Evolutionary conservation across 2,113 vertebrate genomes (phyloP).

Genomic region (Panurus biarmicus): DNA sequence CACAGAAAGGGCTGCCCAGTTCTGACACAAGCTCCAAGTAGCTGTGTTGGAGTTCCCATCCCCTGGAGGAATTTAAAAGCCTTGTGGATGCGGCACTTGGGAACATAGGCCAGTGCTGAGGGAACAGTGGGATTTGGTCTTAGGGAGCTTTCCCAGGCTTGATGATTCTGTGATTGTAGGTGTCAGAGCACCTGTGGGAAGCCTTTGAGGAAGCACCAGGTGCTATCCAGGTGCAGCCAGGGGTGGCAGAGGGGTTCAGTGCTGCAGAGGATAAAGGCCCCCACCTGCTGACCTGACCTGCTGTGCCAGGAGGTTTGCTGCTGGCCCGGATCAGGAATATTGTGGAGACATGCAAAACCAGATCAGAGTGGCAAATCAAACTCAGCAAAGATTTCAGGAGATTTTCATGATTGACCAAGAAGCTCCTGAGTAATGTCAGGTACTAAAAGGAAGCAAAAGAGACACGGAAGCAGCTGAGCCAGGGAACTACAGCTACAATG

Average conservation of each 20-base stretch:
- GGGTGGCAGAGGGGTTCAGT: accelerated
- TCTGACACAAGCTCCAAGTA: background rate
- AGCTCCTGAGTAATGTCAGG: background rate
- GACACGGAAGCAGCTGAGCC: background rate
- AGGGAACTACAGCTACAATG: too few species aligned
- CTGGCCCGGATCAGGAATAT: background rate
- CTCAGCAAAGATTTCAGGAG: background rate
- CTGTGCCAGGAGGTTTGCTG: background rate
- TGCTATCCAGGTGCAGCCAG: background rate
- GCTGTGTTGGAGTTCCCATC: background rate
- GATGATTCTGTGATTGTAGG: too few species aligned
- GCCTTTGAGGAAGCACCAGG: background rate
- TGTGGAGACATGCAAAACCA: background rate
- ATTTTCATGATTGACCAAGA: background rate
- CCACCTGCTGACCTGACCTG: background rate
- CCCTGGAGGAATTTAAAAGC: background rate
- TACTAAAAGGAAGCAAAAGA: background rate
- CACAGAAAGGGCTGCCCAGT: background rate
- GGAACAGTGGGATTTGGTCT: background rate
- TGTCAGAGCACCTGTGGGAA: background rate
- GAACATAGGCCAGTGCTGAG: background rate
- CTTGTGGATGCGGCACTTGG: background rate
- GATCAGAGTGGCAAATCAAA: background rate
- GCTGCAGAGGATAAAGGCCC: background rate
- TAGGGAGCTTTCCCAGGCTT: background rate